Percentiles rank a stretch among this genome's conserved stretches.
Evolutionary conservation across 2,113 vertebrate genomes (phyloP).

Genomic region (Chionodraco myersi): DNA sequence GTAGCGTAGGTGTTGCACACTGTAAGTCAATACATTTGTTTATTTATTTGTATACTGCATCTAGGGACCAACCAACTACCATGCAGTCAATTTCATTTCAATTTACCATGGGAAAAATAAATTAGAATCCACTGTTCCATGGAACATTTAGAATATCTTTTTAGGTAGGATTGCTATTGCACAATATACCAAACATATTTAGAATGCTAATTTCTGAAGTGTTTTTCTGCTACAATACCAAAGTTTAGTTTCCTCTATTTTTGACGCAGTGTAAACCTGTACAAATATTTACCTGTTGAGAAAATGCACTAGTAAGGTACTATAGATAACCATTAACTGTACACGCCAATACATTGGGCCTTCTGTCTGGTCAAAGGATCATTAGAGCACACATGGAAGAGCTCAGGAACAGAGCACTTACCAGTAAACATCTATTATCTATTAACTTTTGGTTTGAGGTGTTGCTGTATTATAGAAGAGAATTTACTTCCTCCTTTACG

Average conservation of each 20-base stretch:
- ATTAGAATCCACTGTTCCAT: conserved; percentile 8
- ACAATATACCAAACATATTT: not conserved
- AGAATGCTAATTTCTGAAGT: not conserved
- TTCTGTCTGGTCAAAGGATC: conserved; percentile 42
- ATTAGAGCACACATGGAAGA: conserved; percentile 39
- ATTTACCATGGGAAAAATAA: conserved; percentile 20
- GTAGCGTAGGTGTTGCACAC: not conserved
- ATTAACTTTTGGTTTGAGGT: conserved; percentile 33
- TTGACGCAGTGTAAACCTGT: not conserved
- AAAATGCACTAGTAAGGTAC: conserved; percentile 11
- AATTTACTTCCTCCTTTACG: not conserved
- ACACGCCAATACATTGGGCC: conserved; percentile 21
- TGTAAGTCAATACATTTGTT: conserved; percentile 21
- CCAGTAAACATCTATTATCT: conserved; percentile 21
- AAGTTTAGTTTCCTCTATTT: conserved; percentile 9
- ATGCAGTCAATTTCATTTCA: conserved; percentile 24
- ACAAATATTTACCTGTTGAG: conserved; percentile 16
- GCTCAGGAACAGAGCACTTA: conserved; percentile 23
- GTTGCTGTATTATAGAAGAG: conserved; percentile 6
- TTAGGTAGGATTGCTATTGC: not conserved
- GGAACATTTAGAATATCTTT: conserved; percentile 4
- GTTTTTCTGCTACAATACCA: not conserved
- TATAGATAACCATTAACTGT: conserved; percentile 43
- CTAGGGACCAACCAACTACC: conserved; percentile 12
- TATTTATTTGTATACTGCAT: conserved; percentile 14